Percentiles rank a stretch among this genome's conserved stretches.
Conservation (phyloP, 2,113 vertebrate species). For the Aegithalos caudatus region DNA sequence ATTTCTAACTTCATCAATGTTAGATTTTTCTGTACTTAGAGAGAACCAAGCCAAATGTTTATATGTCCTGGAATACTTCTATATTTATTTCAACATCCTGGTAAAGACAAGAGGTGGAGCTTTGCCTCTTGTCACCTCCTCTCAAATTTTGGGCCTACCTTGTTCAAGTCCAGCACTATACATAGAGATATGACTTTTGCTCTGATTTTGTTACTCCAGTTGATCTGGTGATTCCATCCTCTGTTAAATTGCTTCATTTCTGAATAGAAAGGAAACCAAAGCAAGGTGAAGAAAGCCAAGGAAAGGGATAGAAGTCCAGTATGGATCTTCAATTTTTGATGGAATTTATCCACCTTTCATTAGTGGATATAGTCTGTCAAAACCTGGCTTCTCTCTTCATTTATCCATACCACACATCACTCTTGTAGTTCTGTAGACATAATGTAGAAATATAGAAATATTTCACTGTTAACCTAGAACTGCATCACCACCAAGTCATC, state of each 20-base stretch:
- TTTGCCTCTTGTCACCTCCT: background rate
- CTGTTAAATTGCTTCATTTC: background rate
- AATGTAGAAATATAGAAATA: background rate
- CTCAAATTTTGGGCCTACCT: background rate
- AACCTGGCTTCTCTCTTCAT: background rate
- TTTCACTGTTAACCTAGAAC: background rate
- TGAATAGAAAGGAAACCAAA: background rate
- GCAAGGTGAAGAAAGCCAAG: background rate
- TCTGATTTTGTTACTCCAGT: background rate
- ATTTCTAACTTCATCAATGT: background rate
- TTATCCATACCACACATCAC: background rate
- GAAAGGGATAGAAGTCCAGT: background rate
- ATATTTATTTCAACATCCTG: background rate
- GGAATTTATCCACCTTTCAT: background rate
- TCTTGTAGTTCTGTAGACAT: background rate
- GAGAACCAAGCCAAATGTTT: background rate
- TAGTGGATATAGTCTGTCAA: background rate
- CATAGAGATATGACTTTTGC: background rate
- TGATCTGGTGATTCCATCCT: background rate
- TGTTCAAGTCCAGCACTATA: background rate
- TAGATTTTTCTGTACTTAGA: background rate
- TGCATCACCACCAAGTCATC: background rate
- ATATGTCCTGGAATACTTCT: background rate
- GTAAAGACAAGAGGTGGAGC: background rate
- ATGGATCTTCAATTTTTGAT: background rate